phyloP scores from a whole-genome alignment of 1,140 invertebrate species.

The Platyscapa corneri region DNA sequence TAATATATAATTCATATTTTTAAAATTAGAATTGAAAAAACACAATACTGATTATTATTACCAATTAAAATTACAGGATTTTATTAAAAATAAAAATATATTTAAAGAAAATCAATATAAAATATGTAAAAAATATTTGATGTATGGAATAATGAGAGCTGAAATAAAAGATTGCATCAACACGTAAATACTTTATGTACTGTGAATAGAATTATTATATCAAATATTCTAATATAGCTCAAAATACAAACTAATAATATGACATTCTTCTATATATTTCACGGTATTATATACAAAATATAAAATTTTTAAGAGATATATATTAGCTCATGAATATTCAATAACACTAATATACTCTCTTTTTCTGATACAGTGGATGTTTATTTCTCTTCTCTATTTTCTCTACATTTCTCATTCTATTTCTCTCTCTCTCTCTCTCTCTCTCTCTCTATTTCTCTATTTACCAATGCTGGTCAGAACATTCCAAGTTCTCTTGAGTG shows the following conservation, averaged over 20 bases:
- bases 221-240: neutral
- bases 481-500: conserved; percentile 64
- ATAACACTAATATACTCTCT: neutral
- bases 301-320: neutral
- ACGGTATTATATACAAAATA: neutral
- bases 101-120: too few species aligned
- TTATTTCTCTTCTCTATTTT: neutral
- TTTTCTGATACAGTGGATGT: neutral
- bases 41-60: too few species aligned
- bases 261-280: neutral
- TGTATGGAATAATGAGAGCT: too few species aligned
- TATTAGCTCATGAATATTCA: neutral
- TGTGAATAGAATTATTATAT: too few species aligned
- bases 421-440: neutral
- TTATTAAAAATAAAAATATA: too few species aligned
- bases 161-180: too few species aligned
- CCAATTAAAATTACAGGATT: too few species aligned
- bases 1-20: too few species aligned
- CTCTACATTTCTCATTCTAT: conserved; percentile 32
- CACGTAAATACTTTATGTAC: too few species aligned
- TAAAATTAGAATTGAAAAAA: too few species aligned
- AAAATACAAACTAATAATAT: neutral
- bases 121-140: too few species aligned
- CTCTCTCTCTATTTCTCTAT: neutral
- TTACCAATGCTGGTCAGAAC: conserved; percentile 40